Conservation (phyloP, 2,113 vertebrate genomes). For the Chaenocephalus aceratus region DNA sequence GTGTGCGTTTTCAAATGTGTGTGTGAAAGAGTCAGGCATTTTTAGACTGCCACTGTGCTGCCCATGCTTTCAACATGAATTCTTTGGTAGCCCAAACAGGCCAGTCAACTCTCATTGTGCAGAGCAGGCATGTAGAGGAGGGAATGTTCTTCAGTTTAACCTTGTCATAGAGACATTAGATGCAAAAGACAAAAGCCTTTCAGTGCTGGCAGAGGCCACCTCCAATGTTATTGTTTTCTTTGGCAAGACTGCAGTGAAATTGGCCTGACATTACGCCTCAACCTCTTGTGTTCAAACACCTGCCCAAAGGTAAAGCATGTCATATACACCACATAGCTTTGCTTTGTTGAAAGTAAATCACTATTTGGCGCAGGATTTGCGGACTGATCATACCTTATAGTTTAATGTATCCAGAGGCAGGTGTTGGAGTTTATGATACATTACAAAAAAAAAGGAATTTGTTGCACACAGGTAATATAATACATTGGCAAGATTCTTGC, state of each 20-base stretch:
- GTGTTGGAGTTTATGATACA: background rate
- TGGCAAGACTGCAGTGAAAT: conserved; percentile 49
- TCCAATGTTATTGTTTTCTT: conserved; percentile 64
- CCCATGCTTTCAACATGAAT: conserved; percentile 69
- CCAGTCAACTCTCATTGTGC: conserved; percentile 69
- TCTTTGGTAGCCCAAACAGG: conserved; percentile 48
- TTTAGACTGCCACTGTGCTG: conserved; percentile 44
- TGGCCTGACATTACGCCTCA: conserved; percentile 53
- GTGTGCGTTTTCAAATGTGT: conserved; percentile 10
- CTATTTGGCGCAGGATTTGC: background rate
- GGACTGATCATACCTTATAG: background rate
- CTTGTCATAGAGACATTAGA: conserved; percentile 75
- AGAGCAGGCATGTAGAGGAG: conserved; percentile 62
- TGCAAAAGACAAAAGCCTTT: conserved; percentile 66
- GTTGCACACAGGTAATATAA: background rate
- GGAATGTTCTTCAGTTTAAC: conserved; percentile 77
- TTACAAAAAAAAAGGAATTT: background rate
- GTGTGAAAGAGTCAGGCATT: conserved; percentile 42
- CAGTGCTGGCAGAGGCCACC: conserved; percentile 61
- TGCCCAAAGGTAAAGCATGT: conserved; percentile 53
- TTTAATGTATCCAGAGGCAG: conserved; percentile 2
- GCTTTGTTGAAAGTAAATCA: conserved; percentile 26
- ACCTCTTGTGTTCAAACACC: conserved; percentile 45
- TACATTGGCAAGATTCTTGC: too few relatives aligned
- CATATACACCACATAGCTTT: conserved; percentile 35